phyloP scores from a whole-genome alignment of 1,140 invertebrate species.

The Neodiprion lecontei region DNA sequence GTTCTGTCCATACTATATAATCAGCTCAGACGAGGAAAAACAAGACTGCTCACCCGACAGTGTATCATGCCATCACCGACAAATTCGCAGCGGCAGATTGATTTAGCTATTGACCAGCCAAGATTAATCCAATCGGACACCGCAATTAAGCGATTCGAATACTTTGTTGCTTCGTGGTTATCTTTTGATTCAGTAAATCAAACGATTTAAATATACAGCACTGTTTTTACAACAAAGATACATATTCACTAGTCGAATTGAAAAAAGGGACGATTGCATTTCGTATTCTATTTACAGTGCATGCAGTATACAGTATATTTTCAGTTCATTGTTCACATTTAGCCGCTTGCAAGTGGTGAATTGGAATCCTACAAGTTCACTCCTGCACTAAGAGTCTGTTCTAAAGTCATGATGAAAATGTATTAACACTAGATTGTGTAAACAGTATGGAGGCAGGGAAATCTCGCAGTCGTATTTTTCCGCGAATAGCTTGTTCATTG shows the following conservation, averaged over 20 bases:
- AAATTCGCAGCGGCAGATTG: conserved; percentile 17
- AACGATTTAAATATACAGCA: not conserved
- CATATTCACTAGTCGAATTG: too few relatives aligned
- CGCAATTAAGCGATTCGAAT: conserved; percentile 9
- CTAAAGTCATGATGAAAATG: not conserved
- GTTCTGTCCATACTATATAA: conserved; percentile 16
- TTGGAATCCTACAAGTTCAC: not conserved
- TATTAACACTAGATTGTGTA: not conserved
- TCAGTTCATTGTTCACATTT: too few relatives aligned
- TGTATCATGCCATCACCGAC: conserved; percentile 16
- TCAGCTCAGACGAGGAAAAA: conserved; percentile 17
- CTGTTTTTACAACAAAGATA: too few relatives aligned
- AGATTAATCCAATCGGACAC: conserved; percentile 18
- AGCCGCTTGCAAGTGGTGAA: not conserved
- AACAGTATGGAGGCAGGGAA: not conserved
- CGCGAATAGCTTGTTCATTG: not conserved
- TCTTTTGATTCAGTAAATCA: not conserved
- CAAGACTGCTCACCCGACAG: conserved; percentile 17
- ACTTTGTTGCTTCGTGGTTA: not conserved
- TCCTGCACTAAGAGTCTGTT: not conserved
- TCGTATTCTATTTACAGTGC: not conserved
- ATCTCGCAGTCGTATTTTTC: not conserved
- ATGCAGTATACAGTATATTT: not conserved
- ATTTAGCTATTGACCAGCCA: conserved; percentile 7
- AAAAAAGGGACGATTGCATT: not conserved